phyloP scores from a whole-genome alignment of 2,888 invertebrate species.

The Dasysyrphus albostriatus region DNA sequence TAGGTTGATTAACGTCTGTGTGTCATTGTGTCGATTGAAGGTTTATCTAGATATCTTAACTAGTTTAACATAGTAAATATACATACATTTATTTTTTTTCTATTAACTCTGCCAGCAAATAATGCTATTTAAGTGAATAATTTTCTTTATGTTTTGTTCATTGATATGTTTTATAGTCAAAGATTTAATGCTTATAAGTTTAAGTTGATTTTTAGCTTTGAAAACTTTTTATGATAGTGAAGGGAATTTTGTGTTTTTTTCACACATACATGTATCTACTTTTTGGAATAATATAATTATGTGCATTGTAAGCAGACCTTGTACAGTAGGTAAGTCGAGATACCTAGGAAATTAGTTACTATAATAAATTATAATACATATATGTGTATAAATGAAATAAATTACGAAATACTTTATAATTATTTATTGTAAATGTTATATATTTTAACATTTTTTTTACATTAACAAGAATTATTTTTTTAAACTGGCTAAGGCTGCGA shows the following conservation, averaged over 20 bases:
- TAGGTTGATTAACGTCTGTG: conserved; percentile 26
- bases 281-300: too few species aligned
- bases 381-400: too few species aligned
- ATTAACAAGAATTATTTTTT: too few species aligned
- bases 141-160: conserved; percentile 6
- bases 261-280: too few species aligned
- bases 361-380: too few species aligned
- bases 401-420: too few species aligned
- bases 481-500: too few species aligned
- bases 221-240: neutral
- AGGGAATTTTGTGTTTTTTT: neutral
- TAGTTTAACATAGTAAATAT: conserved; percentile 7
- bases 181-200: conserved; percentile 1
- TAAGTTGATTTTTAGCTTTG: neutral
- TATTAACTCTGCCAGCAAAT: conserved; percentile 9
- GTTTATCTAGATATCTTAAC: conserved; percentile 23
- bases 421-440: too few species aligned
- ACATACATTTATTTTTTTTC: neutral
- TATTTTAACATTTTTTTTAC: too few species aligned
- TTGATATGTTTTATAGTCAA: neutral
- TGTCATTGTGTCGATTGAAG: conserved; percentile 33
- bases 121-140: neutral
- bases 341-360: too few species aligned
- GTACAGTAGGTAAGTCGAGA: neutral
- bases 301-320: neutral